These are phyloP conservation scores for Neria commutata DNA, from an alignment of 2,888 invertebrate species.

Conservation along the genomic window DNA sequence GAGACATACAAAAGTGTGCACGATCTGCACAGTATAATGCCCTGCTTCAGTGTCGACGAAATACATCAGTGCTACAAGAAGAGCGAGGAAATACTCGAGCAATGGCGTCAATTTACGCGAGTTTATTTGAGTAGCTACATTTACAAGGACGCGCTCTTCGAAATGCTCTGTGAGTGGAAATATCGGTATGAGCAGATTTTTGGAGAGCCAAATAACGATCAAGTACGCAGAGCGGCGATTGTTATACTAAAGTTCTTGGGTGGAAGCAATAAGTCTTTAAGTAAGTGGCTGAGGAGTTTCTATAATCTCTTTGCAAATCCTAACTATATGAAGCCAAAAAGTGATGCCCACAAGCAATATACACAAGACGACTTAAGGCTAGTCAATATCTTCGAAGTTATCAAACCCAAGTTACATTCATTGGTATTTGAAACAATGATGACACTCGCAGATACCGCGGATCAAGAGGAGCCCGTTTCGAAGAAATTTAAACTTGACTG, in stretches of 20 bases:
- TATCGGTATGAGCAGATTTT: conserved; percentile 6
- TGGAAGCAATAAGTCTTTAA: background rate
- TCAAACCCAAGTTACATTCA: conserved; percentile 9
- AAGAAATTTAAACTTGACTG: background rate
- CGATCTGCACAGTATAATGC: conserved; percentile 26
- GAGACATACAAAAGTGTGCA: conserved; percentile 13
- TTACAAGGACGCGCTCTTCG: conserved; percentile 12
- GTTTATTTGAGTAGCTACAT: background rate
- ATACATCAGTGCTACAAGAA: background rate
- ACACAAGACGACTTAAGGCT: background rate
- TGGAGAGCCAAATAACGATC: background rate
- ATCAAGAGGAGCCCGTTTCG: background rate
- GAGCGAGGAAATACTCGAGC: background rate
- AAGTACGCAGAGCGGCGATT: background rate
- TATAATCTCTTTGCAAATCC: conserved; percentile 3
- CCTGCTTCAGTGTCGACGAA: conserved; percentile 7
- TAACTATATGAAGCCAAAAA: background rate
- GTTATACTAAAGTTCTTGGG: conserved; percentile 2
- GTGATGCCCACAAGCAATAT: background rate
- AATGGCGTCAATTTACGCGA: conserved; percentile 7
- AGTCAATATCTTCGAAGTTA: background rate
- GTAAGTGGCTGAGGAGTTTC: background rate
- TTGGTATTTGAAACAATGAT: conserved; percentile 5
- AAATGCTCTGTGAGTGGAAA: conserved; percentile 20
- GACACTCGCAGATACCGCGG: too few relatives aligned